A percentile compares a stretch with the other conserved stretches of the same genome.
phyloP scores from a whole-genome alignment of 2,888 invertebrate genomes.

The Xestoiulus laeticollis region DNA sequence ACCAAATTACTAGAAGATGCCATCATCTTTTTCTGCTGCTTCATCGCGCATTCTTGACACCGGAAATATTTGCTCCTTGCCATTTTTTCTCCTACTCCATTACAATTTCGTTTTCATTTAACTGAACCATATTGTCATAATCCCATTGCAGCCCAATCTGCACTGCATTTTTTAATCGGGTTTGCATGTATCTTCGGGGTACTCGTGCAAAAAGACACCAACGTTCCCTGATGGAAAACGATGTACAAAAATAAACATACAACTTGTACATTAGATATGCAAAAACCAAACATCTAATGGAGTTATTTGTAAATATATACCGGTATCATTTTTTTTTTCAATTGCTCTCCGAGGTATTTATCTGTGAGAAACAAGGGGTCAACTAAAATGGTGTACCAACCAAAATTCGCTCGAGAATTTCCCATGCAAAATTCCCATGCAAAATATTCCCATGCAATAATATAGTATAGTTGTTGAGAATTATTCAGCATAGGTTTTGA shows the following conservation, averaged over 20 bases:
- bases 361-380: no score
- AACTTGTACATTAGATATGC: no score
- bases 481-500: no score
- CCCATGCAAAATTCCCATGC: no score
- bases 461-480: no score
- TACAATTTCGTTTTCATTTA: background rate
- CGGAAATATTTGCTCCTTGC: background rate
- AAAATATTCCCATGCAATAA: no score
- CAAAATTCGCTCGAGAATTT: no score
- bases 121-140: background rate
- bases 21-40: conserved; percentile 29
- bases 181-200: background rate
- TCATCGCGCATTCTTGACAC: conserved; percentile 13
- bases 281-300: no score
- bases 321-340: no score
- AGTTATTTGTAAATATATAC: no score
- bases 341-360: no score
- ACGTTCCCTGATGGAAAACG: background rate
- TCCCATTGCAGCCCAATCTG: background rate
- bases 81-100: background rate
- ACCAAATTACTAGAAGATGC: conserved; percentile 11
- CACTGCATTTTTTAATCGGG: background rate
- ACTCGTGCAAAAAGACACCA: background rate
- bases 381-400: no score
- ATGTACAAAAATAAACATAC: background rate